Conservation (phyloP, 2,113 vertebrate genomes). For the Silurus meridionalis region DNA sequence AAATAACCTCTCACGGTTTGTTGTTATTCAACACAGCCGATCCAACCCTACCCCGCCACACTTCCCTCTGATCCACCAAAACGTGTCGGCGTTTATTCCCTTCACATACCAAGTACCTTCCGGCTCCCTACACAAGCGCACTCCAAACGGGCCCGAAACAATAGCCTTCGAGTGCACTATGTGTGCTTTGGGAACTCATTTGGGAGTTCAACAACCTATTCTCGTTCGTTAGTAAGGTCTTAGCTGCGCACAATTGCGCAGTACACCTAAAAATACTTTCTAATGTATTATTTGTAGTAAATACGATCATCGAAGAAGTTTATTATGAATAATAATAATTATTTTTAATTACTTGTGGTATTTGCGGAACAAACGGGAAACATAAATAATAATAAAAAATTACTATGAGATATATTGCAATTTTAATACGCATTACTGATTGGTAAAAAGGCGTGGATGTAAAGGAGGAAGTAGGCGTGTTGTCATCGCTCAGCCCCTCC, state of each 20-base stretch:
- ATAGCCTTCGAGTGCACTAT: background rate
- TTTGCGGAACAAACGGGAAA: background rate
- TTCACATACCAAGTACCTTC: background rate
- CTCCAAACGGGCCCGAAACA: background rate
- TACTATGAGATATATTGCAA: background rate
- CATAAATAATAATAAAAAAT: background rate
- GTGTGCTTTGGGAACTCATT: background rate
- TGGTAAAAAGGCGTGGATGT: background rate
- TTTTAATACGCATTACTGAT: background rate
- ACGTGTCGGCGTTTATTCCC: background rate
- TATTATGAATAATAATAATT: background rate
- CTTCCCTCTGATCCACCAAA: background rate
- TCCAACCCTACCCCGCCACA: background rate
- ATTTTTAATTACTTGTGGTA: background rate
- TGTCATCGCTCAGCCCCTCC: background rate
- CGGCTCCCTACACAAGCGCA: background rate
- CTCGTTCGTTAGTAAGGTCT: background rate
- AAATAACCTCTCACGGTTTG: background rate
- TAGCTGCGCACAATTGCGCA: conserved; percentile 18
- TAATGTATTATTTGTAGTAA: background rate
- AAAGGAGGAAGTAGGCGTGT: background rate
- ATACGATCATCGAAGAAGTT: background rate
- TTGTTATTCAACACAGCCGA: background rate
- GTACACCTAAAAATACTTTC: background rate
- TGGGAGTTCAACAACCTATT: background rate